These are phyloP conservation scores for Hypanus sabinus DNA, from an alignment of 2,113 vertebrate genomes.

Conservation along the genomic window DNA sequence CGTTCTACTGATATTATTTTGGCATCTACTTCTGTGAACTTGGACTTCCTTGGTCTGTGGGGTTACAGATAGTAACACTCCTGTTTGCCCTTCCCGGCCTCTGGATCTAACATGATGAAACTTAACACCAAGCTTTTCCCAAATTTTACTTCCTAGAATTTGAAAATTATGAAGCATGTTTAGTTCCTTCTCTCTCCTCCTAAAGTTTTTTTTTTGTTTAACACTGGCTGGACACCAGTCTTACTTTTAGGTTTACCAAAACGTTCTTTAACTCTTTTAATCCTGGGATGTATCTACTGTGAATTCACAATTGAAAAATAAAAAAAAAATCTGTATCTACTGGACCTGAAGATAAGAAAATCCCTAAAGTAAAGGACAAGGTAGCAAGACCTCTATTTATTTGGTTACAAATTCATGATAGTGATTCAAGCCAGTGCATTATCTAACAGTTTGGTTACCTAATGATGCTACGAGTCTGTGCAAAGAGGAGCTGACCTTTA, in stretches of 20 bases:
- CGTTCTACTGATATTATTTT: background rate
- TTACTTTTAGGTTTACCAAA: background rate
- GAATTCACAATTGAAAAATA: background rate
- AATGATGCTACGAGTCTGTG: background rate
- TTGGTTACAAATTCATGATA: background rate
- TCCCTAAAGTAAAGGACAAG: no score
- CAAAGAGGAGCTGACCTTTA: constrained; percentile 18
- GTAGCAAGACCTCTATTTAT: background rate
- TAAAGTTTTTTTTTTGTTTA: background rate
- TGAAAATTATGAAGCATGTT: background rate
- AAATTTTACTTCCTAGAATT: background rate
- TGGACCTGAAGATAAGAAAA: background rate
- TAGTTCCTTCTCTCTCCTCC: background rate
- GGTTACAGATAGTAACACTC: background rate
- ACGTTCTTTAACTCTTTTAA: background rate
- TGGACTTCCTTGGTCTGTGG: background rate
- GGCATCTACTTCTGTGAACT: background rate
- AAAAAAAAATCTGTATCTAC: background rate
- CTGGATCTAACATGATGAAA: background rate
- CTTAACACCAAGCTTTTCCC: background rate
- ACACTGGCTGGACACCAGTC: background rate
- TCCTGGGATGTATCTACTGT: background rate
- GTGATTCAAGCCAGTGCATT: background rate
- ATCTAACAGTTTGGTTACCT: background rate
- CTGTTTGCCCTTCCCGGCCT: background rate